phyloP scores from a whole-genome alignment of 2,888 invertebrate species.

The Eupithecia tripunctaria region DNA sequence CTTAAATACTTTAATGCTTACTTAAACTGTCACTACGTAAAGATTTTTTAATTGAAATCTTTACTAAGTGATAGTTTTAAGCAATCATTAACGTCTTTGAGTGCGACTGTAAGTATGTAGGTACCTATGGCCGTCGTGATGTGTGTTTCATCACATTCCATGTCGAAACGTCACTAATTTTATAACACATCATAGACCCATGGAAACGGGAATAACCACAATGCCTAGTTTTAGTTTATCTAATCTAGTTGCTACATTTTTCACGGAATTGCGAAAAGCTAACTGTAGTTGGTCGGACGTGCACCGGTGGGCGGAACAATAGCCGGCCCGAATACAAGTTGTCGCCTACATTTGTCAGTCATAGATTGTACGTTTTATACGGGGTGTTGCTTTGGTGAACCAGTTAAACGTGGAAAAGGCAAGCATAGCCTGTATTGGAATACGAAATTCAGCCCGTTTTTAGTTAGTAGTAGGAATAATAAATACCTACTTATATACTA shows the following conservation, averaged over 20 bases:
- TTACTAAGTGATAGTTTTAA: no score
- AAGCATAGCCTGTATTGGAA: not conserved
- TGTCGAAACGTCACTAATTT: not conserved
- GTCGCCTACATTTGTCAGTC: constrained; percentile 65
- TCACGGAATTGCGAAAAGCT: constrained; percentile 40
- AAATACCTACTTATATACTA: not conserved
- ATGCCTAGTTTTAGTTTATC: not conserved
- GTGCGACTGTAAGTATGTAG: no score
- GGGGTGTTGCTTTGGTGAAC: constrained; percentile 8
- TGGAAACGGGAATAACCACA: not conserved
- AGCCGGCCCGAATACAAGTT: constrained; percentile 53
- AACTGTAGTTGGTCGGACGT: constrained; percentile 41
- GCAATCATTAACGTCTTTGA: no score
- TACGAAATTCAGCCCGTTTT: not conserved
- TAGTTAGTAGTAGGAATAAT: not conserved
- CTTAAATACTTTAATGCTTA: no score
- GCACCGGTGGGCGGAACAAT: constrained; percentile 44
- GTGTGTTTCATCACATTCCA: not conserved
- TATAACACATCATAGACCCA: not conserved
- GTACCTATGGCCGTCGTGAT: not conserved
- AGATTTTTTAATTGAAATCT: no score
- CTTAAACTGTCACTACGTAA: no score
- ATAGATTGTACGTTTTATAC: constrained; percentile 28
- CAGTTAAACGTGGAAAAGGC: not conserved
- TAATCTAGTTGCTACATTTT: constrained; percentile 32